Evolutionary conservation across 30 jellyfish, hydroid and myxozoan genomes (phyloP), one percentile per base, ranked within the genome.

Genomic region (Chrysaora quinquecirrha): DNA sequence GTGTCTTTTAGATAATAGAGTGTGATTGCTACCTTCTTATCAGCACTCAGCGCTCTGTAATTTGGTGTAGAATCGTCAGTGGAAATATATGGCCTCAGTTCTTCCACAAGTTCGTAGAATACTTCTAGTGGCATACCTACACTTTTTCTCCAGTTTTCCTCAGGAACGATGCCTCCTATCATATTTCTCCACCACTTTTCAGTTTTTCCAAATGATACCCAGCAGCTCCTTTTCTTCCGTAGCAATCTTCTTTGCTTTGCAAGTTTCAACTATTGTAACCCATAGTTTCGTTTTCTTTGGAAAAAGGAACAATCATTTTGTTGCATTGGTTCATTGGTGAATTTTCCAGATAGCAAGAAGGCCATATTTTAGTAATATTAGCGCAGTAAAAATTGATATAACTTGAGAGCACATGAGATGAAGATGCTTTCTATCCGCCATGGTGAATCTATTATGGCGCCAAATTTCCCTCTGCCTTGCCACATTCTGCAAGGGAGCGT

Each of bases 101-200:
- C 89, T 27, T 78, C 67, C 48, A 78, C 89, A 46, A 87, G 64
- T 46, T 64, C 73, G 18, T 34, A 19, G 38, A 76, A 86, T 50
- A 19, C 48, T 1, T 50, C 82, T 30, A 30, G 70, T 29, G 82
- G 2, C 71, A 78, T 47, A 9, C 85, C 85, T 43, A 78, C 68
- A 31, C 50, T 69, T 47, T 73, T 71, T 47, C 62, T 63, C 89
- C 89, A 75, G 23, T 58, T 35, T 1, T 76, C 88, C 27, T 76
- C 88, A 52, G 77, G 82, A 20, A 35, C 80, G 33, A 29, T 50
- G 11, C 82, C 83, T 2, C 48, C 65, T 29, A 60, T 43, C 87
- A 86, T 76, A 43, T 86, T 75, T 19, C 29, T 23, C 90, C 90
- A 76, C 87, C 90, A 67, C 81, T 76, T 75, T 19, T 86, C 90